Percentiles rank a stretch among this genome's conserved stretches.
These are phyloP conservation scores for Paraescarpia echinospica DNA, from an alignment of 1,140 invertebrate genomes.

Conservation along the genomic window DNA sequence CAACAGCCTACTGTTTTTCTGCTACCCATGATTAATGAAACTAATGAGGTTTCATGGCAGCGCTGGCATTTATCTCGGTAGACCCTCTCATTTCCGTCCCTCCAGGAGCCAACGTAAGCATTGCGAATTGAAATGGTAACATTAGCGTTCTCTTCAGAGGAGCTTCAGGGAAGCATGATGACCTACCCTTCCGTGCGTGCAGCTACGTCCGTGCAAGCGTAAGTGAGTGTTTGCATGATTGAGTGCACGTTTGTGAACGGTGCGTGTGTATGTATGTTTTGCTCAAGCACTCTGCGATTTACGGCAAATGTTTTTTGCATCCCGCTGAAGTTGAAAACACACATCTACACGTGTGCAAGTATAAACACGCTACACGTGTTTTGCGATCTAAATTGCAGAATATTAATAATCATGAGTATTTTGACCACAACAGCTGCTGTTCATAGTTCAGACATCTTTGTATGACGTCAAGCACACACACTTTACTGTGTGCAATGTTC, in stretches of 20 bases:
- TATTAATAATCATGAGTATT: no score
- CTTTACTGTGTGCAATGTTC: no score
- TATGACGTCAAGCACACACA: no score
- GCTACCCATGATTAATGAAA: not conserved
- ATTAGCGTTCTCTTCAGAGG: not conserved
- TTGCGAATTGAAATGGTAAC: not conserved
- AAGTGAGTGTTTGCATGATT: not conserved
- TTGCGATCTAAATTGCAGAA: no score
- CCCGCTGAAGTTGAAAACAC: no score
- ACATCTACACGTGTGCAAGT: no score
- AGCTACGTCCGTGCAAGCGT: not conserved
- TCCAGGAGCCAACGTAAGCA: not conserved
- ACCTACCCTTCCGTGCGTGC: not conserved
- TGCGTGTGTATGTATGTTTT: not conserved
- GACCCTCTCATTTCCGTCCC: not conserved
- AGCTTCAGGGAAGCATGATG: not conserved
- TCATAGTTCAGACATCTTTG: no score
- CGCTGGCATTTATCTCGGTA: not conserved
- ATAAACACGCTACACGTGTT: no score
- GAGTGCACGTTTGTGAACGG: not conserved
- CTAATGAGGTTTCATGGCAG: not conserved
- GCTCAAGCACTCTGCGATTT: no score
- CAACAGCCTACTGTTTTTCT: not conserved
- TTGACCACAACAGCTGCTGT: no score
- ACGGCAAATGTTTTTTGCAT: no score